Base-by-base conservation (phyloP, 2,888 invertebrate species). In the Mongoloraphidia duomilia region DNA sequence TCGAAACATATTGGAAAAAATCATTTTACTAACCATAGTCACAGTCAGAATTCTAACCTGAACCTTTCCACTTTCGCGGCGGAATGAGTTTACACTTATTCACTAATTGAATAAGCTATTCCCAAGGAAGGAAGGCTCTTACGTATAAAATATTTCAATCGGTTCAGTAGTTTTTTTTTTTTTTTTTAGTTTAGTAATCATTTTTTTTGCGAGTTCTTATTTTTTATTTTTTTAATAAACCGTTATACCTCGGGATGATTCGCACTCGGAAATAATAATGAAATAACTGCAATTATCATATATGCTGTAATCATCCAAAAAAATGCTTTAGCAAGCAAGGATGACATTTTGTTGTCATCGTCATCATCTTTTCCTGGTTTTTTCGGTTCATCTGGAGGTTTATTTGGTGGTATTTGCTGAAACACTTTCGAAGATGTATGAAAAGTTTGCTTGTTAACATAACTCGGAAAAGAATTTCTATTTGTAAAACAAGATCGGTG, bases 271-370 rank as follows among this genome's bases (percentile, higher is more conserved):
- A 86, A 77, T 49, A 87, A 63, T 39, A 85, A 64, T 1, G 85
- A 82, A 54, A 85, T 75, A 49, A 82, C 70, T n/a, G 83, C 76
- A 33, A 85, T 76, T 35, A 85, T 73, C 68, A 85, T 76, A 60
- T 82, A 84, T 12, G 83, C 81, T 3, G 82, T 82, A 34, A 85
- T 67, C 75, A 86, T 77, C 86, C 87, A 88, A 45, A 88, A 72
- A n/a, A 81, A 74, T 0, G 82, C 83, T 63, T 89, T 88, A 26
- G 84, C 78, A 33, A 87, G 54, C 3, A 87, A 65, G 0, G 85
- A 80, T 1, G 81, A 77, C 54, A 86, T 65, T 63, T 84, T 85
- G 47, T 80, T 79, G 49, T 81, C 78, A 50, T 82, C 77, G 48
- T 83, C 79, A 45, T 79, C 75, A 52, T 72, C 69, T 52, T 74